These are phyloP conservation scores for Podargus strigoides DNA, from an alignment of 2,797 vertebrate genomes.

Conservation along the genomic window DNA sequence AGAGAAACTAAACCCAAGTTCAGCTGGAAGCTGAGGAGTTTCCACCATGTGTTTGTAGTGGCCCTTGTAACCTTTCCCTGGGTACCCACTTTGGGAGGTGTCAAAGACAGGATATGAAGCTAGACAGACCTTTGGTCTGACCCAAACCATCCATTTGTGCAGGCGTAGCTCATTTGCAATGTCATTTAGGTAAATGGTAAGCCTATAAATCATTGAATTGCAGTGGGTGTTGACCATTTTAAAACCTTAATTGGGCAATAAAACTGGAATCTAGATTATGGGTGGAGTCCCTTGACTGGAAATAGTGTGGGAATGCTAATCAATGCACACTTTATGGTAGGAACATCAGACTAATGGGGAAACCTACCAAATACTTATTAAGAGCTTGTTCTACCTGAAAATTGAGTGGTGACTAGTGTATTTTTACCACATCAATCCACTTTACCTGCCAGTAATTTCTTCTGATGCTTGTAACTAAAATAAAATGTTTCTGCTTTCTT, in stretches of 20 bases:
- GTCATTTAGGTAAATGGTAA: neutral
- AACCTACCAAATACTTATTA: neutral
- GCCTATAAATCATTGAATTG: neutral
- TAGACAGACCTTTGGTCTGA: neutral
- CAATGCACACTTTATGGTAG: neutral
- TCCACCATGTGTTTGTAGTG: neutral
- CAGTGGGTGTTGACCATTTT: neutral
- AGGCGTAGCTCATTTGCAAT: neutral
- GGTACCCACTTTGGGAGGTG: neutral
- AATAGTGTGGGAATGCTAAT: neutral
- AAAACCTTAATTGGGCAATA: neutral
- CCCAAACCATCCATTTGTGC: neutral
- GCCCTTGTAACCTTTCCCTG: neutral
- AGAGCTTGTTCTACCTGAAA: neutral
- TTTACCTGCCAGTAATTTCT: neutral
- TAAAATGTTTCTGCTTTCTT: neutral
- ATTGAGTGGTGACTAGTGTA: neutral
- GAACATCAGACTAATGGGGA: neutral
- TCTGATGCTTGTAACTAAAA: neutral
- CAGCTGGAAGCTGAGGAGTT: neutral
- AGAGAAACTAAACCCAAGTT: neutral
- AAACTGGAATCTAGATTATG: conserved; percentile 5
- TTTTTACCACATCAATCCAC: neutral
- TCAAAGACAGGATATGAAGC: neutral
- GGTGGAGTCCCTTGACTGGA: neutral